Evolutionary conservation across 2,888 invertebrate species (phyloP).

Genomic region (Lasioglossum figueresi): DNA sequence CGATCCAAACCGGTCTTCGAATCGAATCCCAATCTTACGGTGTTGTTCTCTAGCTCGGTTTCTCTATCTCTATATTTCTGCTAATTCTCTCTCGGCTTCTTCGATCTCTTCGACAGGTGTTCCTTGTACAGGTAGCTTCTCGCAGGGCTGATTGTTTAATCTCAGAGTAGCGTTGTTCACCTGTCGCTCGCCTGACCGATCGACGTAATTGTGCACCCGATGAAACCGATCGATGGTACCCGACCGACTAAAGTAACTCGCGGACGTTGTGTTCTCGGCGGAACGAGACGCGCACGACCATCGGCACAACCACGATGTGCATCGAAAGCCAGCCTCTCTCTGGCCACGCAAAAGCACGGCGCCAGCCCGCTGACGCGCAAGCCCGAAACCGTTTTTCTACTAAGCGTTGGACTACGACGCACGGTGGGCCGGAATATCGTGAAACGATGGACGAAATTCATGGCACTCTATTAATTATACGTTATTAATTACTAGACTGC

Average conservation of each 20-base stretch:
- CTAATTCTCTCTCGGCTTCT: neutral
- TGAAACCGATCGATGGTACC: conserved; percentile 50
- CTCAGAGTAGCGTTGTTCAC: neutral
- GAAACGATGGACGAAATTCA: neutral
- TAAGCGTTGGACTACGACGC: neutral
- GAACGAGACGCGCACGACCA: conserved; percentile 51
- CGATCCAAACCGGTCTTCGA: conserved; percentile 21
- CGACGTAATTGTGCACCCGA: conserved; percentile 27
- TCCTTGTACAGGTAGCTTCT: neutral
- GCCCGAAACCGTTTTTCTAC: conserved; percentile 40
- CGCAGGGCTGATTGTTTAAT: neutral
- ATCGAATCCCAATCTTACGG: conserved; percentile 21
- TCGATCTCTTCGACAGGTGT: neutral
- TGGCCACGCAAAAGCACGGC: conserved; percentile 76
- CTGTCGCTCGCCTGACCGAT: conserved; percentile 35
- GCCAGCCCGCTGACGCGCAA: conserved; percentile 58
- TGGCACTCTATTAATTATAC: neutral
- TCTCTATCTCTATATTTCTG: neutral
- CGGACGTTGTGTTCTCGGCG: conserved; percentile 8
- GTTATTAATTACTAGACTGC: neutral
- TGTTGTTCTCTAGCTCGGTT: neutral
- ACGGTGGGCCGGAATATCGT: neutral
- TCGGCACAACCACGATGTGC: conserved; percentile 34
- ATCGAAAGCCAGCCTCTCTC: conserved; percentile 35
- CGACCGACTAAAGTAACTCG: conserved; percentile 47